A percentile compares a stretch with the other conserved stretches of the same genome.
These are phyloP conservation scores for Aphaenogaster rudis DNA, from an alignment of 1,140 invertebrate genomes.

Conservation along the genomic window DNA sequence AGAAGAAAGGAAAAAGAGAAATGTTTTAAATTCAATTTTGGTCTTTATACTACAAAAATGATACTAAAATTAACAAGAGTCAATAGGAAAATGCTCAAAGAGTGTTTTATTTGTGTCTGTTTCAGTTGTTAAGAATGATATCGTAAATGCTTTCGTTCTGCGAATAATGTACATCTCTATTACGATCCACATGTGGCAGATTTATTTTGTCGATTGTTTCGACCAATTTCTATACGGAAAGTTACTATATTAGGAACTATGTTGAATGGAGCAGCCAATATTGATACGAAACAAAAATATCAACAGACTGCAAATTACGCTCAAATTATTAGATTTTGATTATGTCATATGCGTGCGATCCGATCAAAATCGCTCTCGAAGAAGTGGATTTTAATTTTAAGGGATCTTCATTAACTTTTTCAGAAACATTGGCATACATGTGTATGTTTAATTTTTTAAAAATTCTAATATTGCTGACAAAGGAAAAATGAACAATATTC, in stretches of 20 bases:
- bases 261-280: neutral
- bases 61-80: conserved; percentile 49
- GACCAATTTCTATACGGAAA: neutral
- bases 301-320: neutral
- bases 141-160: neutral
- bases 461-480: neutral
- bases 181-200: neutral
- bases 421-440: neutral
- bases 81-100: conserved; percentile 62
- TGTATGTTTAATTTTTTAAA: neutral
- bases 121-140: neutral
- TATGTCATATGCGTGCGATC: neutral
- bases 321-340: neutral
- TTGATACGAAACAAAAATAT: neutral
- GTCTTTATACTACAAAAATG: conserved; percentile 2
- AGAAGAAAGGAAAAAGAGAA: neutral
- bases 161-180: neutral
- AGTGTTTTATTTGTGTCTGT: neutral
- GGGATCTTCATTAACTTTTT: neutral
- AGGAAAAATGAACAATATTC: neutral
- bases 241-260: neutral
- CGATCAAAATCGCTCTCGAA: neutral
- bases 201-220: neutral
- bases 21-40: neutral
- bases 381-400: neutral